Base-by-base conservation (phyloP, 2,888 invertebrate species). In the Matsumyia berberina region DNA sequence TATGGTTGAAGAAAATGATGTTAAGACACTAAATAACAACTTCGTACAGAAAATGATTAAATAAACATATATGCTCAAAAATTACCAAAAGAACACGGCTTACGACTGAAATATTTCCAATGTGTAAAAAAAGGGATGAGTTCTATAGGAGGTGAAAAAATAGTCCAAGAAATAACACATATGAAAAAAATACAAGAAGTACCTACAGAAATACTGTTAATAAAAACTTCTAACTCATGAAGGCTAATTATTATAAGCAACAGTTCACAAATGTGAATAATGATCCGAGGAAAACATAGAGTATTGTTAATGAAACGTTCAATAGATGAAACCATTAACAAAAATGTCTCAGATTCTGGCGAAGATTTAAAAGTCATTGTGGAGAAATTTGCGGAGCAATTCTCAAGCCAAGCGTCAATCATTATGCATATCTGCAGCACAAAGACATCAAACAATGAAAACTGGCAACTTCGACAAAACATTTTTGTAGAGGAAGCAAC, bases 371-470 rank as follows among this genome's bases (percentile, higher is more conserved):
- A 58, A 11, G 29, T 5, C 39, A 58, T 39, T 12, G 58, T 42
- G 1, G 58, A 58, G 11, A 58, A 39, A 58, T 58, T 24, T 15
- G 39, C 58, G 12, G 60, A 60, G 12, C 42, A 60, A 60, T 60
- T 44, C 6, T 60, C 60, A 15, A 53, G 15, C 33, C 53, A 53
- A 6, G 31, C 33, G 4, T 31, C 53, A 53, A 33, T 33, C 3
- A 44, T 60, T 8, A 24, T 42, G 7, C 29, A 60, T 44, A 31
- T 15, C 11, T 60, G 60, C 29, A 31, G 31, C 3, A 44, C 19
- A 17, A 58, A 24, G 8, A 29, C 42, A 29, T 42, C 29, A 39
- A 58, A 42, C 58, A 42, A 60, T 15, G 35, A 17, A 4, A 37
- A 57, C 57, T 19, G 57, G 17, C 15, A 37, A 57, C 35, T 57